phyloP scores from a whole-genome alignment of 1,140 invertebrate genomes.

The Drosophila santomea region DNA sequence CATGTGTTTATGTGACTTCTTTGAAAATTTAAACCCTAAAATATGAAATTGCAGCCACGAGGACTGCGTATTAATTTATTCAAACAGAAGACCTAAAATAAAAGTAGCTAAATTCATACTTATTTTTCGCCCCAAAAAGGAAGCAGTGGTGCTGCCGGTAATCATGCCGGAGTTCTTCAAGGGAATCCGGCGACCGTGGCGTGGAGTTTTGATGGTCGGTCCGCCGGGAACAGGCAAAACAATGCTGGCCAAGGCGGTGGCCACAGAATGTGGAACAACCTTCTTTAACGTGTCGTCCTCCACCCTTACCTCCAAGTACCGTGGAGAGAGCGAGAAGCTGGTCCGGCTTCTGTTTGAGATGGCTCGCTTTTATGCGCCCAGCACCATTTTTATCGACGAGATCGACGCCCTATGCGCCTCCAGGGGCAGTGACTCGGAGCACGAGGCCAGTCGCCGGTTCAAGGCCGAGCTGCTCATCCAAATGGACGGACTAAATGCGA shows the following conservation, averaged over 20 bases:
- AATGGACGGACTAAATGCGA: slow-evolving; percentile 95
- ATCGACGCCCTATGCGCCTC: slow-evolving; percentile 99
- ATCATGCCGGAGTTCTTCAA: slow-evolving; percentile 99
- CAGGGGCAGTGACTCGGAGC: slow-evolving; percentile 97
- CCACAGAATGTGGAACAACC: slow-evolving; percentile 99
- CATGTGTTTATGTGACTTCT: no score
- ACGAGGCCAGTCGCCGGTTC: slow-evolving; percentile 99
- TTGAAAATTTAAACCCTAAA: no score
- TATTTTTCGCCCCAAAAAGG: slow-evolving; percentile 87
- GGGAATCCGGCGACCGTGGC: slow-evolving; percentile 94
- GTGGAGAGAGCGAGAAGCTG: slow-evolving; percentile 99
- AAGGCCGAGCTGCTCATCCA: slow-evolving; percentile 99
- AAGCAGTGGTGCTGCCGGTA: slow-evolving; percentile 98
- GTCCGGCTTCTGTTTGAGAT: slow-evolving; percentile 99
- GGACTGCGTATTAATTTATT: no score
- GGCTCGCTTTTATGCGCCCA: slow-evolving; percentile 99
- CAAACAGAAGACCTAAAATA: neutral
- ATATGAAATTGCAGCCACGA: no score
- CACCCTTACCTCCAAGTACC: slow-evolving; percentile 98
- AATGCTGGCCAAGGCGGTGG: slow-evolving; percentile 98
- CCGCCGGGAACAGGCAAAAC: slow-evolving; percentile 97
- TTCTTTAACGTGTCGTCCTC: slow-evolving; percentile 99
- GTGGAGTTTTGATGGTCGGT: slow-evolving; percentile 89
- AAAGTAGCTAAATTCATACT: neutral
- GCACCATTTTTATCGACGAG: slow-evolving; percentile 99